Evolutionary conservation across 2,888 invertebrate species (phyloP).

Genomic region (Oligia strigilis): DNA sequence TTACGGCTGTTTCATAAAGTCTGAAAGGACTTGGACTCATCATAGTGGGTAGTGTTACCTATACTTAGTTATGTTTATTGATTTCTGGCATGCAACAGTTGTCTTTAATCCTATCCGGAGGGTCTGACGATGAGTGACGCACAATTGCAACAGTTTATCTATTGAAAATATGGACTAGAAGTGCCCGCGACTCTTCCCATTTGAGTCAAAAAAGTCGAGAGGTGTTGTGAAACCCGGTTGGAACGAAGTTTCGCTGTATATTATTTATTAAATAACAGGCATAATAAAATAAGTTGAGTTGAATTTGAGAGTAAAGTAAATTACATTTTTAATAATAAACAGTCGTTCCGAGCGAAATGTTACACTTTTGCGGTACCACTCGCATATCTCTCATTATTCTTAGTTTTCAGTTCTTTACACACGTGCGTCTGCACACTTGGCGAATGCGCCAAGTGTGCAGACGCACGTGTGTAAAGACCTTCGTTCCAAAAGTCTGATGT

Average conservation of each 20-base stretch:
- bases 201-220: background rate
- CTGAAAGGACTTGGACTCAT: background rate
- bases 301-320: background rate
- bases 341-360: no score
- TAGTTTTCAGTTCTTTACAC: no score
- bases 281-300: background rate
- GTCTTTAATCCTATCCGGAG: background rate
- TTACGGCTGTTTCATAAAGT: background rate
- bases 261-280: background rate
- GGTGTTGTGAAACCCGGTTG: background rate
- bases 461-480: background rate
- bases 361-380: no score
- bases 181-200: background rate
- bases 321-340: no score
- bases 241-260: background rate
- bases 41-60: background rate
- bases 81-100: constrained; percentile 24
- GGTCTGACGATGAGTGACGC: no score
- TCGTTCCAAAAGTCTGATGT: background rate
- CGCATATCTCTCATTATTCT: no score
- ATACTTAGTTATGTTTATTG: background rate
- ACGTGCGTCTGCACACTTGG: no score
- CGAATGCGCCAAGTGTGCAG: no score
- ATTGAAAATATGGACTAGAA: background rate
- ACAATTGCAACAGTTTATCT: background rate